Evolutionary conservation across 2,797 vertebrate species (phyloP).

Genomic region (Selene dorsalis): DNA sequence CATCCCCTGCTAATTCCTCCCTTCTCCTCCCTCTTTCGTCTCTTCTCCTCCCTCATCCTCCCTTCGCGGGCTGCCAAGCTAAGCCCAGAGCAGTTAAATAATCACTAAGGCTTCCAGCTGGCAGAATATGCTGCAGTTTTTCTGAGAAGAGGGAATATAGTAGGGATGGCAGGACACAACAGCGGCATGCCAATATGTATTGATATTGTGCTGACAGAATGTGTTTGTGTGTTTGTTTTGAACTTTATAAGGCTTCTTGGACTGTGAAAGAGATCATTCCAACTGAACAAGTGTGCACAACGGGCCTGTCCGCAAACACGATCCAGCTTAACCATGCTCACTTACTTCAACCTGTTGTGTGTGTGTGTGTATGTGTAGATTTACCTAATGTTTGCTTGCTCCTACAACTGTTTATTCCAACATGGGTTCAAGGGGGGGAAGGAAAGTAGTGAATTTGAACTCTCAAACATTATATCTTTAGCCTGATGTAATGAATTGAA

Average conservation of each 20-base stretch:
- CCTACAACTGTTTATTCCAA: conserved; percentile 18
- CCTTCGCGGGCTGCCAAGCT: conserved; percentile 79
- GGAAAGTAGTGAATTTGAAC: conserved; percentile 50
- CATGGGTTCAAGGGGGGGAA: conserved; percentile 1
- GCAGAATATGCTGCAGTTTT: conserved; percentile 73
- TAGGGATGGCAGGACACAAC: conserved; percentile 74
- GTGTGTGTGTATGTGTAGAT: conserved; percentile 39
- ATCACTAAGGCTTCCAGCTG: conserved; percentile 85
- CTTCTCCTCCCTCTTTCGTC: conserved; percentile 76
- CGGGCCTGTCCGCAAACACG: conserved; percentile 66
- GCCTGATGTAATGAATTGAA: conserved; percentile 69
- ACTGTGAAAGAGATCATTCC: conserved; percentile 53
- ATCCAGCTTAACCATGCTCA: conserved; percentile 2
- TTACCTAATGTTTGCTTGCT: conserved; percentile 1
- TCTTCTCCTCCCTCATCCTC: conserved; percentile 80
- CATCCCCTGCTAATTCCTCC: conserved; percentile 80
- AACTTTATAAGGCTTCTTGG: conserved; percentile 68
- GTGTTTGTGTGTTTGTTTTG: conserved; percentile 65
- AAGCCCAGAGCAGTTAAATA: conserved; percentile 85
- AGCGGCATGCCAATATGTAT: conserved; percentile 75
- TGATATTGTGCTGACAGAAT: conserved; percentile 78
- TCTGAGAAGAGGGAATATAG: conserved; percentile 66
- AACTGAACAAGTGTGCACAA: conserved; percentile 44
- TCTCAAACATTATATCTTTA: conserved; percentile 38
- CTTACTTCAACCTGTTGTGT: conserved; percentile 74